Percentiles rank a stretch among this genome's conserved stretches.
Evolutionary conservation across 2,113 vertebrate genomes (phyloP).

Genomic region (Aix galericulata): DNA sequence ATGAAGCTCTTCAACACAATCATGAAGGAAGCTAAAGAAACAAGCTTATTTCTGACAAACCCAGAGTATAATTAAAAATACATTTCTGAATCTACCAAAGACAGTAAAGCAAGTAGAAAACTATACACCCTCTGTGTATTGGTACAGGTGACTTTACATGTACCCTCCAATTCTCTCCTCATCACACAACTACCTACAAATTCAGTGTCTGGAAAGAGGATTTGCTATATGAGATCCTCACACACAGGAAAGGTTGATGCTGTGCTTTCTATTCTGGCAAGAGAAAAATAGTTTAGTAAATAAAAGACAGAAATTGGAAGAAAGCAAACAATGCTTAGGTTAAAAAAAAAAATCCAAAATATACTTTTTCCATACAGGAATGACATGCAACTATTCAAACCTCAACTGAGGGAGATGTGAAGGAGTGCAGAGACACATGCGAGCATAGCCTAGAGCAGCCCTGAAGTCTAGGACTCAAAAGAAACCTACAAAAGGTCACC

Average conservation of each 20-base stretch:
- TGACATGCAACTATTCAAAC: background rate
- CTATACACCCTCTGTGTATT: background rate
- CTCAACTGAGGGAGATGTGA: background rate
- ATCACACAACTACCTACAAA: background rate
- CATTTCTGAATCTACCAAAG: background rate
- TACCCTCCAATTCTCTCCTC: background rate
- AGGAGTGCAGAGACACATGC: background rate
- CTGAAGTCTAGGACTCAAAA: background rate
- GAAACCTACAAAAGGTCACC: slow-evolving; percentile 27
- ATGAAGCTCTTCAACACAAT: background rate
- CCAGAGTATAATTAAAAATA: background rate
- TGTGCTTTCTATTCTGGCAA: background rate
- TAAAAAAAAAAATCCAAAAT: background rate
- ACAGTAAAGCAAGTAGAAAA: background rate
- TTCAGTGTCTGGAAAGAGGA: background rate
- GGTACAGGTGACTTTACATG: background rate
- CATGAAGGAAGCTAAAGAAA: background rate
- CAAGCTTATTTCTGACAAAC: background rate
- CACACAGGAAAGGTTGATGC: background rate
- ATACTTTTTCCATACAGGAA: background rate
- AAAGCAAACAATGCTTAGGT: background rate
- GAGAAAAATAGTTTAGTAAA: background rate
- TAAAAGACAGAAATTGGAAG: background rate
- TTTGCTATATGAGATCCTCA: background rate
- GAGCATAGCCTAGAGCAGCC: background rate